Base-by-base conservation (phyloP, 2,888 invertebrate genomes). In the Cantharis rufa region DNA sequence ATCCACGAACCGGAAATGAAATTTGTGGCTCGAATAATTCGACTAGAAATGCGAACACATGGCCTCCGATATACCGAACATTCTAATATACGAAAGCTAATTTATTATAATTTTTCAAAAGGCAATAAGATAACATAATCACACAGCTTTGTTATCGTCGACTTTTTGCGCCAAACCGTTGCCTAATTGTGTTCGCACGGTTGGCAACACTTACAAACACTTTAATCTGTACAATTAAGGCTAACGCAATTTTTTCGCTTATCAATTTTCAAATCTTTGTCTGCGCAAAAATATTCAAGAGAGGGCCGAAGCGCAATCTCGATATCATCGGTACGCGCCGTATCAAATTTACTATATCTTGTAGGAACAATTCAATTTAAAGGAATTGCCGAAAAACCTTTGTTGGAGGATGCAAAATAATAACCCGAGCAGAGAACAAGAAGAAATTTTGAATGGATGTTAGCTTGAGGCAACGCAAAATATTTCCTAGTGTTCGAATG, bases 11-110 rank as follows among this genome's bases (percentile, higher is more conserved):
- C 80, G 80, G 80, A 81, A 80, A 80, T 80, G 80, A 79, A 78
- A 76, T 81, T 81, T 81, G 81, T 81, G 81, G 81, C 78, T 80
- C 81, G 81, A 80, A 81, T 81, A 81, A 80, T 81, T 81, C 80
- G 81, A 76, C 76, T 76, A 75, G 76, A 78, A 81, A 80, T 80
- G 80, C 79, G 79, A 81, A 81, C 81, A 82, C 81, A 82, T 81
- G 81, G 80, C 80, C 79, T 48, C 79, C 68, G 75, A 73, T 73
- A 73, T 74, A 78, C 70, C 71, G 78, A 78, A 78, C 78, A 73
- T 71, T 78, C 78, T 78, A 78, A 78, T 78, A 75, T 73, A 75
- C 78, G 72, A 72, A 70, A 72, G 71, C 32, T 63, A 78, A 78
- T 78, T 75, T 78, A 78, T 78, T 72, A 61, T 73, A 75, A 75